Base-by-base conservation (phyloP, 2,113 vertebrate species). In the Rutilus rutilus region DNA sequence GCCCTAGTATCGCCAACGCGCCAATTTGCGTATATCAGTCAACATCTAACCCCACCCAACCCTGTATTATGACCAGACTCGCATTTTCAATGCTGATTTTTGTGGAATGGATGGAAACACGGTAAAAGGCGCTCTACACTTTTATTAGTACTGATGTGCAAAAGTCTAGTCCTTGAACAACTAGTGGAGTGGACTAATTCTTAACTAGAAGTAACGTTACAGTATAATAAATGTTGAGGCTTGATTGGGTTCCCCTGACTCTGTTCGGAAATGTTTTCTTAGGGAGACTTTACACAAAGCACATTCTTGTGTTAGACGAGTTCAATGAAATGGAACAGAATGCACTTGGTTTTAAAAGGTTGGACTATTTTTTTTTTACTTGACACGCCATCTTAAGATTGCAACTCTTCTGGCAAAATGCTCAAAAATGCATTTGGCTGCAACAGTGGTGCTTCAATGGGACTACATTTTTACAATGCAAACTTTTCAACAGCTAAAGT, bases 21-120 rank as follows among this genome's bases (percentile, higher is more conserved):
- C 59, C 79, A 67, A 76, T 67, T 75, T 62, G 57, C 9, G 25
- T 81, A 69, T 84, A 84, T 88, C 85, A 81, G 78, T 85, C 86
- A 83, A 47, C 73, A 82, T 89, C 85, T 77, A 62, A 65, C 64
- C 25, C 47, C 14, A 59, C 79, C 59, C n/a, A 17, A 36, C 57
- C 33, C 17, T 19, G 25, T 27, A 4, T n/a, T 54, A 2, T 14
- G 0, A 21, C 21, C 50, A 57, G 30, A 57, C 25, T 62, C 10
- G 42, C 71, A 25, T 74, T 15, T 74, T 25, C 42, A 74, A 6
- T 47, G 23, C 71, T 74, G 42, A 6, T 25, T 74, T 45, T 77
- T 54, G n/a, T 54, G 71, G 5, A 64, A 27, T 74, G 12, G 71
- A 64, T 3, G 19, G 9, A 60, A 8, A 60, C 57, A 60, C 1